phyloP scores from a whole-genome alignment of 2,888 invertebrate species.

The Nymphalis urticae region DNA sequence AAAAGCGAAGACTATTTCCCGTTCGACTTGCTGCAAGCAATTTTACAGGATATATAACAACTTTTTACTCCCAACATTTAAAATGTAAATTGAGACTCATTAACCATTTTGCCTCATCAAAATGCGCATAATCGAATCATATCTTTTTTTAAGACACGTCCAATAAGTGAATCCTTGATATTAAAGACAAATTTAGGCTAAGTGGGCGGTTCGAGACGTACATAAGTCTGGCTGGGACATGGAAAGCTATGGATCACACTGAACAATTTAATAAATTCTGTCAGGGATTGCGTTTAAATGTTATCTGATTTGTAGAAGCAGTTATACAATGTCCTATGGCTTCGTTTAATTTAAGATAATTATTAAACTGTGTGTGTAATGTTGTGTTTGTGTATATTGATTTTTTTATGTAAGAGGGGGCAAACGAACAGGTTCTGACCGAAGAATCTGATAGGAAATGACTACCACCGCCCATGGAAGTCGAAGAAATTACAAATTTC shows the following conservation, averaged over 20 bases:
- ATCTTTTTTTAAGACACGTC: slow-evolving; percentile 14
- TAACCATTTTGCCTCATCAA: slow-evolving; percentile 61
- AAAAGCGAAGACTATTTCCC: slow-evolving; percentile 37
- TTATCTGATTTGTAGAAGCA: slow-evolving; percentile 23
- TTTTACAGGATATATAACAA: slow-evolving; percentile 38
- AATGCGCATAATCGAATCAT: slow-evolving; percentile 57
- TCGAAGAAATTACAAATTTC: too few species aligned
- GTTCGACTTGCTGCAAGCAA: slow-evolving; percentile 24
- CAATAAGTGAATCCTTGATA: slow-evolving; percentile 30
- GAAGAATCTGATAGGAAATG: too few species aligned
- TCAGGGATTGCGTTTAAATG: slow-evolving; percentile 26
- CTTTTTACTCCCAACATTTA: slow-evolving; percentile 51
- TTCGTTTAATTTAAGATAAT: background rate
- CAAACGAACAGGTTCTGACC: too few species aligned
- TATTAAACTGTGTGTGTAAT: background rate
- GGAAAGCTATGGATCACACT: slow-evolving; percentile 22
- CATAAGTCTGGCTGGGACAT: slow-evolving; percentile 14
- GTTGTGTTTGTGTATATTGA: too few species aligned
- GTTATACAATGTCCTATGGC: background rate
- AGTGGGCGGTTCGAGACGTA: slow-evolving; percentile 14
- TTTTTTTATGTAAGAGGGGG: too few species aligned
- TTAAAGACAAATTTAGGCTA: slow-evolving; percentile 29
- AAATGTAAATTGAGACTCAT: slow-evolving; percentile 65
- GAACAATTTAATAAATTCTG: slow-evolving; percentile 28
- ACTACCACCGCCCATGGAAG: too few species aligned